Evolutionary conservation across 2,797 vertebrate genomes (phyloP), one percentile per base, ranked within the genome.

Genomic region (Sebastes kiyomatsui): DNA sequence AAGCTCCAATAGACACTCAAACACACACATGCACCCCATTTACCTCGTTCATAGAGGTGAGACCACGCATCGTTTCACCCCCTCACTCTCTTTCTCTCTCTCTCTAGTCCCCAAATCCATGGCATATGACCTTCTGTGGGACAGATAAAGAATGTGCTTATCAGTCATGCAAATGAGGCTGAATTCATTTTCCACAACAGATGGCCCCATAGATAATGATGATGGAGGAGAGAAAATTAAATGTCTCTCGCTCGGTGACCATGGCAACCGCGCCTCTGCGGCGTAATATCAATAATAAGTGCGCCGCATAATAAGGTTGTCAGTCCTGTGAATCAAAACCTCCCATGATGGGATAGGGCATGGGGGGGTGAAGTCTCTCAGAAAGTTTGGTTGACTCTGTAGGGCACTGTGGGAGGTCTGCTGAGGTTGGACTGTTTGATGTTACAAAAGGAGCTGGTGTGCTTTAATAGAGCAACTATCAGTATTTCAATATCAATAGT

Each of bases 161-260:
- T 99, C 98, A 99, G 98, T 98, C 98, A 99, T 99, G 98, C 98
- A 99, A 99, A 99, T 99, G 97, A 99, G 97, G 96, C 97, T 98
- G 98, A 99, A 99, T 99, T 99, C 98, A 99, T 99, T 99, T 99
- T 99, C 97, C 98, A 99, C 98, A 99, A 99, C 98, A 99, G 98
- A 99, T 99, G 98, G 98, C 98, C 98, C 97, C 98, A 98, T 99
- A 99, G 98, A 99, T 99, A 99, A 99, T 99, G 98, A 99, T 99
- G 98, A 99, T 99, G 97, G 98, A 98, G 97, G 98, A 99, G 97
- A 98, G 98, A 99, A 99, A 99, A 99, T 99, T 98, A 98, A 98
- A 99, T 98, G 98, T 99, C 98, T 99, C 97, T 98, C 94, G 97
- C 97, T 96, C 95, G 96, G 98, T 99, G 98, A 97, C 97, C 97